These are phyloP conservation scores for Schizotus pectinicornis DNA, from an alignment of 2,888 invertebrate genomes.

Conservation along the genomic window DNA sequence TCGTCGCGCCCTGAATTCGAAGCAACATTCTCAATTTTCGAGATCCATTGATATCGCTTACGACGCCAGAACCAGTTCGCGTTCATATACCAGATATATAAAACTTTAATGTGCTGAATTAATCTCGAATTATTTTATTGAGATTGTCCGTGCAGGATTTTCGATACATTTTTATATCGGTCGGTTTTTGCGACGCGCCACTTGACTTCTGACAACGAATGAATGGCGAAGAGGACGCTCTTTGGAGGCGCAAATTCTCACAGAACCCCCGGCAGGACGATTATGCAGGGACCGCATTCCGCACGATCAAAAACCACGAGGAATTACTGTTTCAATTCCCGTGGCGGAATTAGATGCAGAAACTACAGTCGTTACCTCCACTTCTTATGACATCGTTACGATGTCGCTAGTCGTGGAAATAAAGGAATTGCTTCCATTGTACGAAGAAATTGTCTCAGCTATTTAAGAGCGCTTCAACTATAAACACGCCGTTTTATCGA, in stretches of 20 bases:
- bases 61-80: constrained; percentile 42
- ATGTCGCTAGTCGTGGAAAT: not conserved
- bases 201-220: not conserved
- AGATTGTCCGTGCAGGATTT: constrained; percentile 43
- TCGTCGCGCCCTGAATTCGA: constrained; percentile 21
- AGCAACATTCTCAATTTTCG: constrained; percentile 25
- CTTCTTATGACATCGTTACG: constrained; percentile 10
- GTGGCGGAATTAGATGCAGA: not conserved
- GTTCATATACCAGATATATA: constrained; percentile 39
- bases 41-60: constrained; percentile 24
- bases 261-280: not conserved
- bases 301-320: no score
- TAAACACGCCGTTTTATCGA: constrained; percentile 8
- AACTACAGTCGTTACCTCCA: constrained; percentile 3
- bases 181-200: constrained; percentile 13
- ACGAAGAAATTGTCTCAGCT: constrained; percentile 6
- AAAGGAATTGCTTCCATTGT: constrained; percentile 7
- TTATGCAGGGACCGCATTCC: not conserved
- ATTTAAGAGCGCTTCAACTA: constrained; percentile 5
- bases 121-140: constrained; percentile 48
- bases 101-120: constrained; percentile 51
- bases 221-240: no score
- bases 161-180: constrained; percentile 11
- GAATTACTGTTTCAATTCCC: not conserved
- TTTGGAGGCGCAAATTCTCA: not conserved